Evolutionary conservation across 2,888 invertebrate genomes (phyloP).

Genomic region (Eupsilia transversa): DNA sequence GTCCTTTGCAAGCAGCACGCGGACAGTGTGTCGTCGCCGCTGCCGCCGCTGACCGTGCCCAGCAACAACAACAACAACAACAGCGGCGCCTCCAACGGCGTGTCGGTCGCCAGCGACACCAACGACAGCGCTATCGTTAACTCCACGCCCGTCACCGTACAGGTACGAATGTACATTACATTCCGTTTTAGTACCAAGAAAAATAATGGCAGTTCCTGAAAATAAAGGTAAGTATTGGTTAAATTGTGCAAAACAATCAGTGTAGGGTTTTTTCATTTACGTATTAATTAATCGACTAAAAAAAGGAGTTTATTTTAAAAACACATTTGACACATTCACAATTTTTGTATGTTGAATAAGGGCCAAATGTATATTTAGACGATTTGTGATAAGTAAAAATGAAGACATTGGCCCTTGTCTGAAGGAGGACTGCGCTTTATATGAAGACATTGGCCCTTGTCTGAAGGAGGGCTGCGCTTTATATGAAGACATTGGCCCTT

Average conservation of each 20-base stretch:
- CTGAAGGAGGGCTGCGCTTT: not conserved
- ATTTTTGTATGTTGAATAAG: not conserved
- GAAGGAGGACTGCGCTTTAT: not conserved
- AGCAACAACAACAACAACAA: not conserved
- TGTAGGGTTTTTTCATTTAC: not conserved
- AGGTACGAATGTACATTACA: slow-evolving; percentile 12
- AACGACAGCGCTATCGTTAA: slow-evolving; percentile 60
- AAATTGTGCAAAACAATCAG: not conserved
- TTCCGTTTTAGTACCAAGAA: not conserved
- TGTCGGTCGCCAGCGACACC: not conserved
- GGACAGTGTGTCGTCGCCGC: slow-evolving; percentile 77
- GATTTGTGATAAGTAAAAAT: not conserved
- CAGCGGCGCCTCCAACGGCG: not conserved
- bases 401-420: not conserved
- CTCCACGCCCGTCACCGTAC: slow-evolving; percentile 48
- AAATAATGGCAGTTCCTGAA: not conserved
- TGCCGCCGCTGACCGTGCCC: slow-evolving; percentile 69
- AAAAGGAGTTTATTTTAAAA: no score
- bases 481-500: no score
- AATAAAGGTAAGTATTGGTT: not conserved
- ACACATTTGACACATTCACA: not conserved
- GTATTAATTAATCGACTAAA: no score
- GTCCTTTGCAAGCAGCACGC: slow-evolving; percentile 84
- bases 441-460: not conserved
- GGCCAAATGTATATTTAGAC: not conserved